Evolutionary conservation across 2,888 invertebrate species (phyloP), one percentile per base, ranked within the genome.

Genomic region (Cinara cedri): DNA sequence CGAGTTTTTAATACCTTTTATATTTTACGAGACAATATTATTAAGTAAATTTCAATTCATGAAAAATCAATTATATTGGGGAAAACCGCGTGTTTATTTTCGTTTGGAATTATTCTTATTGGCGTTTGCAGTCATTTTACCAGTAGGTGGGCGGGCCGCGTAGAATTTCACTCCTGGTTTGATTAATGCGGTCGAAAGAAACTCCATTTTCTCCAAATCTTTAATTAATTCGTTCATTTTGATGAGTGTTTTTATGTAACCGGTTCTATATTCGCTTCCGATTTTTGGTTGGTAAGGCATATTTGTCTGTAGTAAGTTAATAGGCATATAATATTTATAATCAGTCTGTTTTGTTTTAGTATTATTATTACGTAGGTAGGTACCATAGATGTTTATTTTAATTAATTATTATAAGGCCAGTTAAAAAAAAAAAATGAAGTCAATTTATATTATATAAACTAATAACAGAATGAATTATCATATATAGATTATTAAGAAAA

Each of bases 151-250:
- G 13, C 19, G 21, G 16, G 13, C 0, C 0, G 19, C 16, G 16
- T 54, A 57, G 16, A 71, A 71, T 57, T 16, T 16, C 11, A 71
- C 44, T 14, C 24, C 8, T 2, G 71, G 55, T 44, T 44, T 24
- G 4, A 4, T 24, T n/a, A 71, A 44, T 11, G 57, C 57, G 1
- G 1, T 57, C 16, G 55, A 71, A 4, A 71, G 54, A 24, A 71
- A 71, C n/a, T 57, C 71, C 55, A 71, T 57, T 24, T 55, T 72
- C 24, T 72, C 71, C 11, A 72, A 16, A 72, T 72, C 55, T 42
- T 44, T 57, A n/a, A 42, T 44, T 1, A 72, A 44, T 11, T 72
- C 71, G 24, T 72, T 46, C 10, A 24, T 55, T 26, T 57, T 71
- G 21, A 71, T 44, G 16, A 57, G 44, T 24, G 71, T 71, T 11